These are phyloP conservation scores for Brachionus rotundiformis DNA, from an alignment of 1,140 invertebrate genomes.

Conservation along the genomic window DNA sequence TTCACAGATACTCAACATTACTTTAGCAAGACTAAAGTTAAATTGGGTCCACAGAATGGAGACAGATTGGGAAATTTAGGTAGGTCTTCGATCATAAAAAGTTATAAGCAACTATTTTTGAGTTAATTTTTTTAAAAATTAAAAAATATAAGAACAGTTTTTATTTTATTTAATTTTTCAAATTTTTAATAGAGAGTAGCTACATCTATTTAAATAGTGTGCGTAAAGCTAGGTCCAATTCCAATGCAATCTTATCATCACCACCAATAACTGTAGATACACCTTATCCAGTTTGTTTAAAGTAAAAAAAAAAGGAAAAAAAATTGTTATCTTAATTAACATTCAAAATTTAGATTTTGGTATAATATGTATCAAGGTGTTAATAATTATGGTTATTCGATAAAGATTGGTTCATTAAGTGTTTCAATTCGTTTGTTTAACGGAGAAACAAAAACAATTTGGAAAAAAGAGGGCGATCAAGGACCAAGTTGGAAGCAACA, in stretches of 20 bases:
- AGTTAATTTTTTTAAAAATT: too few species aligned
- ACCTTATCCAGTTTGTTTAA: neutral
- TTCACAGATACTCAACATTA: neutral
- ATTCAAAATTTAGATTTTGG: constrained; percentile 1
- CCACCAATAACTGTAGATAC: neutral
- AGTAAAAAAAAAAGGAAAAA: too few species aligned
- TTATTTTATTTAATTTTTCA: neutral
- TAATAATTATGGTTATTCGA: neutral
- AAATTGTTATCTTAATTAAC: too few species aligned
- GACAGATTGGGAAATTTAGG: constrained; percentile 9
- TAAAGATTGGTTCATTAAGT: neutral
- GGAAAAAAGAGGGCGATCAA: constrained; percentile 26
- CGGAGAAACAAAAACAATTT: neutral
- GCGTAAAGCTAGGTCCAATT: neutral
- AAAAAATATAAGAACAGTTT: too few species aligned
- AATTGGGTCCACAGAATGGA: constrained; percentile 30
- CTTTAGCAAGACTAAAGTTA: constrained; percentile 28
- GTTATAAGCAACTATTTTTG: neutral
- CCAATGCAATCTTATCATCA: constrained; percentile 35
- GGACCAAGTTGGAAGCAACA: neutral
- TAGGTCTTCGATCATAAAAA: too few species aligned
- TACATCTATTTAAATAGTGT: constrained; percentile 33
- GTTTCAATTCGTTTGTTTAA: neutral
- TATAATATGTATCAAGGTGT: constrained; percentile 23
- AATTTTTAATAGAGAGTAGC: neutral